A percentile compares a stretch with the other conserved stretches of the same genome.
Conservation (phyloP, 2,797 vertebrate genomes). For the Gephyroberyx darwinii region DNA sequence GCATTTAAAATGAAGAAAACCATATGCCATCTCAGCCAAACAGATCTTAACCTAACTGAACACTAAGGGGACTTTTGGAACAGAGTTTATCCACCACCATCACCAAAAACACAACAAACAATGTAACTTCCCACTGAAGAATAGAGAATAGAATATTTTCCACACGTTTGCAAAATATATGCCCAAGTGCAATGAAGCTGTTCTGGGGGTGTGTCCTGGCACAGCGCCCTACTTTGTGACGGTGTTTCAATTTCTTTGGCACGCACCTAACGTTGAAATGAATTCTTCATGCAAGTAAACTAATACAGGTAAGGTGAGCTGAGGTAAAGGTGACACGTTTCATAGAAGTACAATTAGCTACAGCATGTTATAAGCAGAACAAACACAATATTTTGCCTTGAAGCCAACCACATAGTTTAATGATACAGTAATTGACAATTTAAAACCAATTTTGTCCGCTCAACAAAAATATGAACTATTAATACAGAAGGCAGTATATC, state of each 20-base stretch:
- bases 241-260: too few species aligned
- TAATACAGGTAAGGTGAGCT: slow-evolving; percentile 9
- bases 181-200: too few species aligned
- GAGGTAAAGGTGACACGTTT: neutral
- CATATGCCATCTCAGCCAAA: neutral
- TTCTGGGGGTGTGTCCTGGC: too few species aligned
- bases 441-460: neutral
- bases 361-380: slow-evolving; percentile 19
- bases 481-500: slow-evolving; percentile 21
- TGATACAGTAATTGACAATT: slow-evolving; percentile 11
- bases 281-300: slow-evolving; percentile 19
- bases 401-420: slow-evolving; percentile 27
- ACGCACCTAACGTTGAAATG: neutral
- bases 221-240: too few species aligned
- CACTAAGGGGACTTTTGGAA: neutral
- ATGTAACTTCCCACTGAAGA: too few species aligned
- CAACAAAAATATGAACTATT: slow-evolving; percentile 15
- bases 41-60: neutral
- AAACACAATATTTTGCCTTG: neutral
- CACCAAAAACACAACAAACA: too few species aligned
- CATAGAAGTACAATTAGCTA: slow-evolving; percentile 1
- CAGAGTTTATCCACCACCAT: too few species aligned
- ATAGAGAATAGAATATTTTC: too few species aligned
- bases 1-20: neutral
- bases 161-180: too few species aligned